These are phyloP conservation scores for Schrankia costaestrigalis DNA, from an alignment of 2,888 invertebrate genomes.

Conservation along the genomic window DNA sequence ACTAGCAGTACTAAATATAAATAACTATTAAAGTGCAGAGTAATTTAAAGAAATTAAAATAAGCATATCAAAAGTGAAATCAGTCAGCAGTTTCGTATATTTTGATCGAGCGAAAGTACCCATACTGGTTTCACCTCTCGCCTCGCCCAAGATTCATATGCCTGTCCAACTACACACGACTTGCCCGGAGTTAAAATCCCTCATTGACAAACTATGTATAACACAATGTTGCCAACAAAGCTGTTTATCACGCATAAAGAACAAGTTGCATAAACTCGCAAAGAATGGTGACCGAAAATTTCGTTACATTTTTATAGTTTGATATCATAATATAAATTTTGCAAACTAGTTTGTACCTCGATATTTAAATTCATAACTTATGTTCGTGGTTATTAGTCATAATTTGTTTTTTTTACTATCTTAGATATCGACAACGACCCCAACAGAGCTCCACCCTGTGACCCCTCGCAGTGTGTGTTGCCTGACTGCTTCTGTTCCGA, in stretches of 20 bases:
- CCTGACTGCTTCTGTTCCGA: slow-evolving; percentile 97
- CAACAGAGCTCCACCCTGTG: slow-evolving; percentile 94
- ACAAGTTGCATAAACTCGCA: slow-evolving; percentile 12
- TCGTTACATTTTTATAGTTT: slow-evolving; percentile 6
- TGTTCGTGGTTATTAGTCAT: slow-evolving; percentile 5
- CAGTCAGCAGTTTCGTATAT: slow-evolving; percentile 56
- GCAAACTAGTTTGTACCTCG: slow-evolving; percentile 13
- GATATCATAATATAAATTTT: slow-evolving; percentile 14
- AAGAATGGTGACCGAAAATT: slow-evolving; percentile 12
- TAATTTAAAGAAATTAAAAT: slow-evolving; percentile 14
- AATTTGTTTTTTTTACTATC: slow-evolving; percentile 36
- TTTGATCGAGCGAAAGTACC: slow-evolving; percentile 73
- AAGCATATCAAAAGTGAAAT: slow-evolving; percentile 69
- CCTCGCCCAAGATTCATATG: slow-evolving; percentile 38
- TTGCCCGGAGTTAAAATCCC: slow-evolving; percentile 22
- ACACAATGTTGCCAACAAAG: slow-evolving; percentile 13
- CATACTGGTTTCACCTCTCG: slow-evolving; percentile 64
- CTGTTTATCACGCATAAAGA: slow-evolving; percentile 14
- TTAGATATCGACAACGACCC: slow-evolving; percentile 96
- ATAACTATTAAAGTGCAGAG: too few relatives aligned
- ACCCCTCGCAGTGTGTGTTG: slow-evolving; percentile 90
- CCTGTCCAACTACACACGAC: slow-evolving; percentile 33
- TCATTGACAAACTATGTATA: slow-evolving; percentile 29
- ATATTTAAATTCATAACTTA: slow-evolving; percentile 9
- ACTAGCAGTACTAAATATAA: too few relatives aligned